Evolutionary conservation across 1,140 invertebrate genomes (phyloP).

Genomic region (Drosophila simulans): DNA sequence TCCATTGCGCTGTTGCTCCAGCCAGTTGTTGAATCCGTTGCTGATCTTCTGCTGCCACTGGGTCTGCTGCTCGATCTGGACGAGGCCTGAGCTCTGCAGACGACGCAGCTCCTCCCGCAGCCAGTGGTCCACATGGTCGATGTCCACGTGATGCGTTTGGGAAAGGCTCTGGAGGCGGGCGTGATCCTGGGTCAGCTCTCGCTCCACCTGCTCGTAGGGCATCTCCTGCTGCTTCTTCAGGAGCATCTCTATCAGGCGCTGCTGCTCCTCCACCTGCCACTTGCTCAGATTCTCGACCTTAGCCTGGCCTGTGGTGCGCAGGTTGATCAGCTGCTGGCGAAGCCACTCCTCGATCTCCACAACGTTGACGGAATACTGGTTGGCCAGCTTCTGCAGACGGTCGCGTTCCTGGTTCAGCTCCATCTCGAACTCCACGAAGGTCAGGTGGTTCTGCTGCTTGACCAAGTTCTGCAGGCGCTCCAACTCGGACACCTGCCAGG

Average conservation of each 20-base stretch:
- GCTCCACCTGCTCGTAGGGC: slow-evolving; percentile 69
- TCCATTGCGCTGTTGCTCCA: slow-evolving; percentile 67
- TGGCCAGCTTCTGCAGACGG: slow-evolving; percentile 63
- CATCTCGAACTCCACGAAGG: slow-evolving; percentile 73
- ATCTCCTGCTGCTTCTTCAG: slow-evolving; percentile 72
- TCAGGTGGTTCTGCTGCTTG: slow-evolving; percentile 71
- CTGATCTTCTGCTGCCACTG: slow-evolving; percentile 76
- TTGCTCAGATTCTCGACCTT: slow-evolving; percentile 74
- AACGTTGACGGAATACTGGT: slow-evolving; percentile 76
- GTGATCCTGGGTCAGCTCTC: slow-evolving; percentile 62
- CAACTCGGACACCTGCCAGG: slow-evolving; percentile 71
- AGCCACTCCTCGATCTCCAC: slow-evolving; percentile 76
- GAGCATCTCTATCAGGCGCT: slow-evolving; percentile 70
- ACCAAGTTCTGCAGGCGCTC: slow-evolving; percentile 69
- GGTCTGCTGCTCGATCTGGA: slow-evolving; percentile 70
- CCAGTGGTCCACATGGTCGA: slow-evolving; percentile 79
- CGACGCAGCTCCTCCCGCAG: slow-evolving; percentile 67
- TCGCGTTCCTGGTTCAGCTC: slow-evolving; percentile 72
- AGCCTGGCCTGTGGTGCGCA: slow-evolving; percentile 68
- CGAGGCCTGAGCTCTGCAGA: slow-evolving; percentile 67
- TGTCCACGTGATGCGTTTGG: slow-evolving; percentile 70
- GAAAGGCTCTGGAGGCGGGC: slow-evolving; percentile 61
- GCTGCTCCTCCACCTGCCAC: slow-evolving; percentile 76
- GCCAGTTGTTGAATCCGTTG: slow-evolving; percentile 64
- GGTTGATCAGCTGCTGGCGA: slow-evolving; percentile 72